Evolutionary conservation across 1,140 invertebrate species (phyloP), one percentile per base, ranked within the genome.

Genomic region (Helicoverpa zea): DNA sequence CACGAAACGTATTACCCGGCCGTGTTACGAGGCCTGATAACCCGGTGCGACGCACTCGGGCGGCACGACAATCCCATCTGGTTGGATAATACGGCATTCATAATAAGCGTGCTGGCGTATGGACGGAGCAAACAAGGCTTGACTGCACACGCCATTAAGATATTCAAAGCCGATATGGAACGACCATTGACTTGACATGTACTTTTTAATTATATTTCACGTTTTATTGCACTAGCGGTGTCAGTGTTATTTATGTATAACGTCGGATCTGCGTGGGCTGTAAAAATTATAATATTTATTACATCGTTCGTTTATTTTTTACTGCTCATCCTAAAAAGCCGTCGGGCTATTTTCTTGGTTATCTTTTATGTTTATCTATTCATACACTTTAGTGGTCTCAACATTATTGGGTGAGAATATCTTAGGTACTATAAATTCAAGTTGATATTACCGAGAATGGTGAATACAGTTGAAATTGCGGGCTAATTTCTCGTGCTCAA

Each of bases 121-220:
- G 74, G 81, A 81, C 82, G 76, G 68, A 81, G 82, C 84, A 88
- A 89, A 89, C 88, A 87, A 88, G 88, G 56, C 80, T 81, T 84
- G 80, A 87, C 83, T 84, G 85, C 85, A 84, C 88, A 85, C 82
- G 82, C 84, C 74, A 89, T 89, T 88, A 86, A 88, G 86, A 89
- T 89, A 86, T 86, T 81, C 77, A 70, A 73, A 80, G 49, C 82
- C 23, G 87, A 89, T 89, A 89, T 72, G 29, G 74, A 51, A 43
- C 77, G 51, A 83, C 82, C 72, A 82, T 84, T 80, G 85, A 83
- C 82, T 89, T 85, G 83, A 87, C 85, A 81, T 87, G 86, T 80
- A 82, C 75, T 86, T 87, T 85, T 83, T 84, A 85, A 84, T 88
- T 86, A 83, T 83, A 83, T 80, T 88, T 83, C 35, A 63, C 18